A percentile compares a stretch with the other conserved stretches of the same genome.
phyloP scores from a whole-genome alignment of 2,888 invertebrate species.

The Pherbina coryleti region DNA sequence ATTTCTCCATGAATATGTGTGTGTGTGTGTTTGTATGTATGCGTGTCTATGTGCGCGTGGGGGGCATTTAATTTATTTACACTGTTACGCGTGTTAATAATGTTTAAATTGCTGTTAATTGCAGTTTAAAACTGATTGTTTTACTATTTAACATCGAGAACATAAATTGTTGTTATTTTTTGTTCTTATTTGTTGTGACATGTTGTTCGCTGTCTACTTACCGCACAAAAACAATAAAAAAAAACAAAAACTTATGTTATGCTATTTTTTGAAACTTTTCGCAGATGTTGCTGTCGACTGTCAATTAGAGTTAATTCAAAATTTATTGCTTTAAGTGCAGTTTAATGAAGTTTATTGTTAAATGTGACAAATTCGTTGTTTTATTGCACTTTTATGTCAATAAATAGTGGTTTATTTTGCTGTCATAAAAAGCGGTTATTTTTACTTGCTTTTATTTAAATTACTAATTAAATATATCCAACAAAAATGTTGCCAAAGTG shows the following conservation, averaged over 20 bases:
- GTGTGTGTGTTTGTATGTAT: background rate
- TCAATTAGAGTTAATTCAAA: slow-evolving; percentile 22
- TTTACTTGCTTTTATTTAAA: background rate
- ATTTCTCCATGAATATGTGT: background rate
- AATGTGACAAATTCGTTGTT: slow-evolving; percentile 8
- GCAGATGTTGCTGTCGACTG: background rate
- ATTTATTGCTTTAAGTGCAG: slow-evolving; percentile 21
- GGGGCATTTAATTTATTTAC: slow-evolving; percentile 14
- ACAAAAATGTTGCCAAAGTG: no score
- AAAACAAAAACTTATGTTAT: background rate
- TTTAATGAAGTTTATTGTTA: slow-evolving; percentile 2
- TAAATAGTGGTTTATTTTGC: background rate
- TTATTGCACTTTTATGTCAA: background rate
- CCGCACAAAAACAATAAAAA: background rate
- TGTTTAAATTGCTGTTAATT: slow-evolving; percentile 26
- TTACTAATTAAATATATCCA: background rate
- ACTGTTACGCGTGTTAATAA: slow-evolving; percentile 24
- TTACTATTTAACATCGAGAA: background rate
- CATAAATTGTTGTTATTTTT: slow-evolving; percentile 15
- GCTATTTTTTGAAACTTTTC: background rate
- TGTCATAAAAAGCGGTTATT: background rate
- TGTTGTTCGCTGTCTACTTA: slow-evolving; percentile 18
- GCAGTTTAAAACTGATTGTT: slow-evolving; percentile 20
- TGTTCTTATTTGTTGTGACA: slow-evolving; percentile 37
- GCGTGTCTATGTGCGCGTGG: background rate